Base-by-base conservation (phyloP, 35 echinoderm and acorn worm genomes). In the Acanthaster planci region DNA sequence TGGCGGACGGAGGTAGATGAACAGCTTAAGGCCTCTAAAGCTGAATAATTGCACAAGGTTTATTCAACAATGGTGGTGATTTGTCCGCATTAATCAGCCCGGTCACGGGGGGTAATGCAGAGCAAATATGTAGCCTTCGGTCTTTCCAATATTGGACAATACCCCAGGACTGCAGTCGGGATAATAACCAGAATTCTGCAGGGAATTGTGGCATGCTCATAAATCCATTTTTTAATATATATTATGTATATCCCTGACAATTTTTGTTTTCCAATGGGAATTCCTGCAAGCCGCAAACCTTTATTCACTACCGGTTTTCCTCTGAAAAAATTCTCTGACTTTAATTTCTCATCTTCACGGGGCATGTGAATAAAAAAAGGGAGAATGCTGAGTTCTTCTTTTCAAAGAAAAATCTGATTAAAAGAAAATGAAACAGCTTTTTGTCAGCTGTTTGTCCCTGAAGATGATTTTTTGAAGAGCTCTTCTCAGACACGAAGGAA, bases 1-100 rank as follows among this genome's bases (percentile, higher is more conserved):
- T 6, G 42, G 42, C 4, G 12, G 42, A 47, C 4, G 42, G 42
- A 47, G 42, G 12, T 12, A n/a, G n/a, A 47, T 12, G 4, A 47
- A 4, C 4, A 47, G 42, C 42, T 47, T 47, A 47, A 12, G 42
- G 42, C 42, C 42, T 47, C 30, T 34, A 29, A n/a, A 26, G 34
- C 22, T 72, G 64, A 72, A 72, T 72, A 72, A 72, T 72, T 72
- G 64, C 64, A 12, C 34, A 72, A 34, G 26, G 23, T 72, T 72
- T 72, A 72, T 72, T 72, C 64, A 72, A 72, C 64, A 72, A 72
- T 72, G 64, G 64, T 34, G 64, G 21, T 72, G 64, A 72, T 72
- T 72, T 72, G 64, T 72, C 34, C 64, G 30, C 22, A 72, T 72
- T 72, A 72, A 72, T 72, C 64, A 72, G 64, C 64, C 2, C 7